Percentiles rank a stretch among this genome's conserved stretches.
Evolutionary conservation across 2,888 invertebrate genomes (phyloP).

Genomic region (Stenotaenia linearis): DNA sequence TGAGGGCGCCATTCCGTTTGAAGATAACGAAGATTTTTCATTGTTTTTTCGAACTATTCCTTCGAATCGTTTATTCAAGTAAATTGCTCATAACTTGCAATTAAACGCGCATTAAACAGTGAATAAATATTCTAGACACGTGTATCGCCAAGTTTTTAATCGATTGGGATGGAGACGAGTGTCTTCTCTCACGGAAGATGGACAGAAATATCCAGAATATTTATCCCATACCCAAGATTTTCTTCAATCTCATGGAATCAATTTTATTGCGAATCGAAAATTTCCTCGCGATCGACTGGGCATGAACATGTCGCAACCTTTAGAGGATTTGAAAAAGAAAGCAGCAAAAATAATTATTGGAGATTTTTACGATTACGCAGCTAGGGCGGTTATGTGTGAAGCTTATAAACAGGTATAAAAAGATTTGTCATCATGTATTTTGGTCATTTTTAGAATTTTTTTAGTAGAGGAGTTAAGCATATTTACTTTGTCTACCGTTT

Average conservation of each 20-base stretch:
- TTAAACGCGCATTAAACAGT: neutral
- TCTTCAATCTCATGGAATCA: constrained; percentile 58
- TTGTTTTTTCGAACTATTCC: constrained; percentile 75
- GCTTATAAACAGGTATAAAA: constrained; percentile 57
- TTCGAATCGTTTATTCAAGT: constrained; percentile 65
- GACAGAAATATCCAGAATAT: constrained; percentile 71
- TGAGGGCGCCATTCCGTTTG: constrained; percentile 65
- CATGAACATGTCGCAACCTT: constrained; percentile 59
- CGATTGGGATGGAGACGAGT: constrained; percentile 62
- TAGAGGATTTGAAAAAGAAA: constrained; percentile 60
- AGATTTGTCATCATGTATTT: too few species aligned
- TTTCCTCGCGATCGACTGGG: constrained; percentile 58
- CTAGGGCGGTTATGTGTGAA: constrained; percentile 72
- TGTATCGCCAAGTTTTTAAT: constrained; percentile 59
- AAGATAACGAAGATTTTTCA: constrained; percentile 61
- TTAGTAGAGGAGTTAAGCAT: too few species aligned
- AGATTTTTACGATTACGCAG: constrained; percentile 61
- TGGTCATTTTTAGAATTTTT: too few species aligned
- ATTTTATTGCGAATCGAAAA: constrained; percentile 62
- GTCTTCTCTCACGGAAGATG: constrained; percentile 71
- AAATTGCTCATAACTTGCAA: constrained; percentile 37
- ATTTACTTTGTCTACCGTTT: too few species aligned
- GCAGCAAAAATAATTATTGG: constrained; percentile 71
- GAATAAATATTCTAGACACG: constrained; percentile 48
- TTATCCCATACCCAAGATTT: constrained; percentile 63